Base-by-base conservation (phyloP, 2,797 vertebrate species). In the Chelidonichthys spinosus region DNA sequence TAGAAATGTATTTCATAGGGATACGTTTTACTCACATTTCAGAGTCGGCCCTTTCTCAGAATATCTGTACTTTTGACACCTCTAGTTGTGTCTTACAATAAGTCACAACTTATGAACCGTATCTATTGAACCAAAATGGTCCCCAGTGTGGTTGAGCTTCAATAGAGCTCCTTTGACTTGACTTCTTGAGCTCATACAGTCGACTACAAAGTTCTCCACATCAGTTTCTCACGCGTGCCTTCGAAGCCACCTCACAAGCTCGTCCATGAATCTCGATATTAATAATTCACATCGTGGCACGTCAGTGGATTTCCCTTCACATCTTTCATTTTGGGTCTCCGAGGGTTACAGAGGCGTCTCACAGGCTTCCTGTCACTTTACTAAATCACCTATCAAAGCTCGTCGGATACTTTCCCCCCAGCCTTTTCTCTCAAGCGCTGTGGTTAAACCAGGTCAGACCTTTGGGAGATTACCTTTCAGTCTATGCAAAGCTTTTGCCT, bases 311-410 rank as follows among this genome's bases (percentile, higher is more conserved):
- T 56, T 52, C 18, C 33, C 47, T 66, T 66, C 63, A 42, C 54
- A 15, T 2, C 15, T n/a, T 15, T 6, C 32, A 3, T 32, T 42
- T 64, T 47, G 1, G 7, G 33, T 69, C 4, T 63, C 33, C 44
- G 11, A 32, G 42, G n/a, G 80, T 83, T 70, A 40, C 1, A 50
- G 4, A 72, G 2, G 33, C 10, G 1, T 47, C 52, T 17, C 13
- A 4, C 4, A 2, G 5, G 25, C 53, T 85, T 86, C 73, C 78
- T 81, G 63, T 74, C 43, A 42, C 18, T 39, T 17, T 63, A 72
- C 64, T 47, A 70, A 40, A 56, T 42, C 4, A 11, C 11, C 0
- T 11, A 35, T 40, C 43, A 8, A 1, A 42, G 4, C 11, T 15
- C 0, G 2, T n/a, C 15, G 10, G 10, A 61, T 33, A 6, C 36